phyloP scores from a whole-genome alignment of 2,797 vertebrate species.

The Benthosema pterotum region DNA sequence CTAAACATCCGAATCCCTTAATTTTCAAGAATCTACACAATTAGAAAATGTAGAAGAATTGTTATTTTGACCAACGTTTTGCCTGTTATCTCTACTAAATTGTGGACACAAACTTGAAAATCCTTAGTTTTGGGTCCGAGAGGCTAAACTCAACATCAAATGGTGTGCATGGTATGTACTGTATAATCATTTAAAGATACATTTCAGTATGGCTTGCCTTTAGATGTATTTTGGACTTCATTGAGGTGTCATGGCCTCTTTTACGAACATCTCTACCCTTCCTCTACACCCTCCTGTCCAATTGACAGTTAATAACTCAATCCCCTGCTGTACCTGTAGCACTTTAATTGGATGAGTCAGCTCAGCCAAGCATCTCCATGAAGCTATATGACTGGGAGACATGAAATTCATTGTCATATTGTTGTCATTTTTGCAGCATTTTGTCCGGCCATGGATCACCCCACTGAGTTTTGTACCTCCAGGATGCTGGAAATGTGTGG shows the following conservation, averaged over 20 bases:
- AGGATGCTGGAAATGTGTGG: slow-evolving; percentile 86
- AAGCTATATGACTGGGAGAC: slow-evolving; percentile 93
- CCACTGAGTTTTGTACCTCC: slow-evolving; percentile 94
- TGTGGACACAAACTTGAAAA: too few species aligned
- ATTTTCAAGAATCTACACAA: too few species aligned
- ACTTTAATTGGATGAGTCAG: slow-evolving; percentile 98
- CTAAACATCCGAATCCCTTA: too few species aligned
- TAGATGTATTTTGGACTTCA: slow-evolving; percentile 36
- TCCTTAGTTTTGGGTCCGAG: too few species aligned
- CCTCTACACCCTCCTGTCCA: slow-evolving; percentile 50
- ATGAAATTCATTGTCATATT: slow-evolving; percentile 99
- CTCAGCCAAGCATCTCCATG: slow-evolving; percentile 95
- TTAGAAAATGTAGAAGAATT: too few species aligned
- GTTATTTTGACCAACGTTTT: too few species aligned
- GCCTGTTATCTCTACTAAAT: too few species aligned
- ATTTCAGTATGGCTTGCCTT: slow-evolving; percentile 21
- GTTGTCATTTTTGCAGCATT: slow-evolving; percentile 99
- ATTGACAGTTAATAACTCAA: slow-evolving; percentile 84
- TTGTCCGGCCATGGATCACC: slow-evolving; percentile 94
- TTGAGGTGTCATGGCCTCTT: slow-evolving; percentile 16
- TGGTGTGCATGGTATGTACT: background rate
- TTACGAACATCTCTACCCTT: slow-evolving; percentile 46
- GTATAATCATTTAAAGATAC: slow-evolving; percentile 14
- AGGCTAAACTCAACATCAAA: too few species aligned
- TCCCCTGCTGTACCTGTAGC: slow-evolving; percentile 94